Conservation (phyloP, 35 echinoderm and acorn worm genomes). For the Eucidaris tribuloides region DNA sequence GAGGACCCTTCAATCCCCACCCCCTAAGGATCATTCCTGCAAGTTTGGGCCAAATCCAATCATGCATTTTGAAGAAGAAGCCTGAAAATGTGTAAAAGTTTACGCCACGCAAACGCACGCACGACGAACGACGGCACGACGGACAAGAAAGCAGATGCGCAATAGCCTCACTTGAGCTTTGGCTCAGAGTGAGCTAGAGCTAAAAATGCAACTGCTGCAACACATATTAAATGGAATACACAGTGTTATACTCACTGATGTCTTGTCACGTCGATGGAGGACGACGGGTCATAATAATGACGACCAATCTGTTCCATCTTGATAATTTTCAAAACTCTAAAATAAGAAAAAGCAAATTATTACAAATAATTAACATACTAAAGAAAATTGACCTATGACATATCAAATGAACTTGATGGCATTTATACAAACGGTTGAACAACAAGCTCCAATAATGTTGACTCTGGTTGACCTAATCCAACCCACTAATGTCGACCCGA, state of each 20-base stretch:
- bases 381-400: neutral
- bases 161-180: too few species aligned
- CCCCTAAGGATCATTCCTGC: too few species aligned
- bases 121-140: too few species aligned
- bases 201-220: too few species aligned
- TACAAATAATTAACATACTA: neutral
- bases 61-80: too few species aligned
- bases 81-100: too few species aligned
- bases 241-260: conserved; percentile 95
- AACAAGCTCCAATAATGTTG: neutral
- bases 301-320: conserved; percentile 90
- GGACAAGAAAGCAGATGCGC: too few species aligned
- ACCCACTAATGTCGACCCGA: neutral
- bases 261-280: conserved; percentile 30
- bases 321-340: conserved; percentile 63
- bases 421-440: neutral
- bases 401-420: neutral
- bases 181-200: too few species aligned
- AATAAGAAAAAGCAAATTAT: conserved; percentile 4
- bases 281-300: conserved; percentile 76
- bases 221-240: too few species aligned
- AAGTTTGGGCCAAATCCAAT: too few species aligned
- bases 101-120: too few species aligned
- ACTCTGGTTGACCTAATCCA: neutral
- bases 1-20: too few species aligned